Base-by-base conservation (phyloP, 2,888 invertebrate genomes). In the Yponomeuta evonymella region DNA sequence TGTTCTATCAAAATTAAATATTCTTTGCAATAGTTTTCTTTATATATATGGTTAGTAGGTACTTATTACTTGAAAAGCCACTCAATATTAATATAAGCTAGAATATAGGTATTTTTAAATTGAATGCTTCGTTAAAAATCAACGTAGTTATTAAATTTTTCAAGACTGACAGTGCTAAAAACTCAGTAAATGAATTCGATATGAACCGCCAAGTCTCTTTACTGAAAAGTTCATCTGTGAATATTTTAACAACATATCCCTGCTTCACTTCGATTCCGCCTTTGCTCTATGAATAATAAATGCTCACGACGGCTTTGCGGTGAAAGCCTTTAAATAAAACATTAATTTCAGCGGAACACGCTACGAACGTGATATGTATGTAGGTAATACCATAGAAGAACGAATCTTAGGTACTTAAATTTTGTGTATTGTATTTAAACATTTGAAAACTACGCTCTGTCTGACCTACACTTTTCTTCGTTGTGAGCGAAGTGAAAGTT, bases 331-430 rank as follows among this genome's bases (percentile, higher is more conserved):
- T 70, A 71, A 80, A 78, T 79, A 80, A 68, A 64, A 64, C 48
- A 68, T 83, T 81, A 75, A 78, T 76, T 72, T 74, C 72, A 71
- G 71, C 75, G 74, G 78, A 84, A 81, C 79, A 81, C 75, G 75
- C 76, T 75, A 74, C 70, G 43, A 43, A 43, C 8, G 43, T 43
- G 43, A 43, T 43, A 43, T 8, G 43, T 43, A 43, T 8, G 43
- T 43, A 43, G 8, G 43, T 43, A 43, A 43, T 43, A 43, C 43
- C 1, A 43, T 8, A 43, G 43, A 43, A 43, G 43, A 8, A 8
- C 43, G 9, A 43, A 43, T 43, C 43, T 43, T 33, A 33, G 33
- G 33, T 33, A 1, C 33, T 33, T 33, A 2, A 33, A 33, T 33
- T 33, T 33, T 43, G 43, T 43, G 43, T 1, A 43, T 43, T 43